Percentiles rank a stretch among this genome's conserved stretches.
phyloP scores from a whole-genome alignment of 2,113 vertebrate species.

The Willisornis vidua region DNA sequence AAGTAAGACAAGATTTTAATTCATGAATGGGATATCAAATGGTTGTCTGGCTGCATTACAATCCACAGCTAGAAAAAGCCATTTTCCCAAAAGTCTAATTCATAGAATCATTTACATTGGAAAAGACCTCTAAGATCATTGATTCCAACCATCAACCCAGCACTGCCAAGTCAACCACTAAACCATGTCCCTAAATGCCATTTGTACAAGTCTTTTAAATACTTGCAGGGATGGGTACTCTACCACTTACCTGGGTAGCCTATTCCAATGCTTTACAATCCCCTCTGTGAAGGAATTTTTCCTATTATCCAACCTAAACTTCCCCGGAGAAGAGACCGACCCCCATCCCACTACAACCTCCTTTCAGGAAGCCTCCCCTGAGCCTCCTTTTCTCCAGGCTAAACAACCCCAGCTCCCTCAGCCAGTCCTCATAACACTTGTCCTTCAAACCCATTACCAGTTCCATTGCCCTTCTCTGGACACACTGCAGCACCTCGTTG shows the following conservation, averaged over 20 bases:
- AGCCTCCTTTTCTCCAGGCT: neutral
- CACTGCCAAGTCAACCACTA: neutral
- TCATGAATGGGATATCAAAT: neutral
- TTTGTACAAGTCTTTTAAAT: neutral
- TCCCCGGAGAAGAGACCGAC: neutral
- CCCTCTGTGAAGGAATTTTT: neutral
- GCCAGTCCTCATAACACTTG: neutral
- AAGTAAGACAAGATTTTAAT: neutral
- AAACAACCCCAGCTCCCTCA: neutral
- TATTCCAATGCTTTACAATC: neutral
- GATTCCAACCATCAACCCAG: neutral
- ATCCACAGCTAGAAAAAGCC: neutral
- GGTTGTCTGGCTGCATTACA: neutral
- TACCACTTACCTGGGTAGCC: neutral
- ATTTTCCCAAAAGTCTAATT: neutral
- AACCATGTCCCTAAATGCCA: neutral
- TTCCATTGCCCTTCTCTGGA: neutral
- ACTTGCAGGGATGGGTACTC: neutral
- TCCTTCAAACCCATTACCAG: neutral
- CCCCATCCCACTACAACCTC: neutral
- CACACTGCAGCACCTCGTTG: neutral
- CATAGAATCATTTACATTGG: neutral
- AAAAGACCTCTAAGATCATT: neutral
- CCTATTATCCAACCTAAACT: neutral
- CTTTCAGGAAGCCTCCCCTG: neutral